Base-by-base conservation (phyloP, 2,888 invertebrate genomes). In the Nesidiocoris tenuis region DNA sequence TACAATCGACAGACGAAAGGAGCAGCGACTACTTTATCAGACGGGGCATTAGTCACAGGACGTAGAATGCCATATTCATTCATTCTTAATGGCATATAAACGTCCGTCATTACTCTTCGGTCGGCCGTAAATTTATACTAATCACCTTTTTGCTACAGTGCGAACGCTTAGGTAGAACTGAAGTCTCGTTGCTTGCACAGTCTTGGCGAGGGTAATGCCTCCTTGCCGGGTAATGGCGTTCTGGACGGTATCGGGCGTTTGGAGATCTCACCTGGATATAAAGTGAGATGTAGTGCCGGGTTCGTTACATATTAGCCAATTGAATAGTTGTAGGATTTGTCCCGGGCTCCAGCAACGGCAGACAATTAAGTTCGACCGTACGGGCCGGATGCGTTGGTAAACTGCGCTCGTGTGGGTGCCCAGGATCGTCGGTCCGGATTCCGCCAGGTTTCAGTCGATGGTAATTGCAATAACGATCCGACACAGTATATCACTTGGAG, bases 401-500 rank as follows among this genome's bases (percentile, higher is more conserved):
- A 12, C 12, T 39, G 39, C 12, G 39, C 5, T 39, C 39, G 39
- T 39, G 39, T 39, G 39, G 39, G 39, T 39, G 39, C 3, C n/a
- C 5, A 39, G 39, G 39, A 39, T 7, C 39, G 39, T n/a, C 39
- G 39, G 39, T 39, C 39, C 12, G 39, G 39, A 39, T 39, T 39
- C 39, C 39, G 39, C 39, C 39, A 39, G 39, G n/a, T 39, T 39
- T 39, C 39, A 39, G 39, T 12, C 39, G 39, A 39, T 39, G 39
- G 39, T 71, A 71, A 71, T 71, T 71, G 71, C 71, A 61, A 71
- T 61, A 61, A 61, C 61, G 61, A 25, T 59, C 61, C 19, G 2
- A 12, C 23, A 61, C 71, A 71, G 61, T 72, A 72, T 61, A 72
- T 72, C 72, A 72, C 72, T 39, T 18, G 65, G 9, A 12, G 59